Base-by-base conservation (phyloP, 2,888 invertebrate species). In the Drosophila subsilvestris region DNA sequence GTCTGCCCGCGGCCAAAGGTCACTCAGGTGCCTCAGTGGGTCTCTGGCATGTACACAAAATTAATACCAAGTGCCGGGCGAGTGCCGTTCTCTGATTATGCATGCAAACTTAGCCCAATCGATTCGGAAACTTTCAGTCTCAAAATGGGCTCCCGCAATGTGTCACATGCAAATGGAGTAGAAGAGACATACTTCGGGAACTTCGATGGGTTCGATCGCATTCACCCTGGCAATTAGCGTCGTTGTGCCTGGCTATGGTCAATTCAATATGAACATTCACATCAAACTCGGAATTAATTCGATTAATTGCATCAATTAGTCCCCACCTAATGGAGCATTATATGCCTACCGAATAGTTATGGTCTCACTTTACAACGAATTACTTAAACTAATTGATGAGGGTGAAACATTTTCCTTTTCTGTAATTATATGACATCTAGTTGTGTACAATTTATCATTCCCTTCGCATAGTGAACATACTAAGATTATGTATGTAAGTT, bases 121-220 rank as follows among this genome's bases (percentile, higher is more conserved):
- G 56, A 71, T 51, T 67, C 61, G 59, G 63, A 59, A 60, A 27
- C 58, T 65, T 67, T 63, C 55, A 22, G 20, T 44, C 32, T 49
- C 42, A 22, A 51, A 73, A 61, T 53, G 61, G 20, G 32, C 12
- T 32, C 22, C 54, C 45, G 57, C 67, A 78, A 65, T 61, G 66
- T 77, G 72, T 65, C 59, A 45, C 56, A 88, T 84, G 76, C 59
- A 68, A 83, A 80, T 80, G 29, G 58, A 55, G 44, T 56, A 60
- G 51, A 58, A 59, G 14, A 5, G 37, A 37, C 14, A 4, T 37
- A 14, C 6, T 14, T 37, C 32, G 18, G 54, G 45, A 57, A 62
- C 62, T 63, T 17, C 57, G 65, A 63, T 73, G 67, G 69, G 44
- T 6, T 14, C 37, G 37, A 57, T 69, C 55, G 22, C 67, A 58